These are phyloP conservation scores for Poecilia latipinna DNA, from an alignment of 2,113 vertebrate species.

Conservation along the genomic window DNA sequence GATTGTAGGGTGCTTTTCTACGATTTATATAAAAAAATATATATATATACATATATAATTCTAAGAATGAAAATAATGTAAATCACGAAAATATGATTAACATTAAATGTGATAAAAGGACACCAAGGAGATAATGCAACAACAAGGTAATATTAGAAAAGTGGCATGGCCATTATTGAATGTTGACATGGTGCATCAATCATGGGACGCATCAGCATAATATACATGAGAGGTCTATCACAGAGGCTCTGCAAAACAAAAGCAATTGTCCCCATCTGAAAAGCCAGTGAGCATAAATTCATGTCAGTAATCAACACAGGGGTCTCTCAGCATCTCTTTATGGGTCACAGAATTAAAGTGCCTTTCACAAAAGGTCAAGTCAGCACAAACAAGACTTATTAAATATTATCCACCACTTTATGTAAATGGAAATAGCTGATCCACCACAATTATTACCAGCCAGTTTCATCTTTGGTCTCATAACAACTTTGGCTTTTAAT, in stretches of 20 bases:
- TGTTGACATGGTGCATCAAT: conserved; percentile 59
- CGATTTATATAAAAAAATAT: conserved; percentile 16
- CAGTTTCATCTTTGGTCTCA: conserved; percentile 38
- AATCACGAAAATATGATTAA: conserved; percentile 48
- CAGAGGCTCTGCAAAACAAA: conserved; percentile 29
- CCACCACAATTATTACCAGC: conserved; percentile 55
- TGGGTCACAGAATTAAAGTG: conserved; percentile 68
- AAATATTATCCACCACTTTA: conserved; percentile 68
- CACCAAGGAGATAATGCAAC: conserved; percentile 35
- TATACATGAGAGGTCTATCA: conserved; percentile 26
- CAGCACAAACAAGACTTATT: conserved; percentile 64
- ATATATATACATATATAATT: not conserved
- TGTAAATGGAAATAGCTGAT: conserved; percentile 58
- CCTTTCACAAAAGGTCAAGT: conserved; percentile 77
- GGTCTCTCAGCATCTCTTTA: conserved; percentile 54
- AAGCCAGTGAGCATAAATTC: conserved; percentile 51
- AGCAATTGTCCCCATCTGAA: conserved; percentile 47
- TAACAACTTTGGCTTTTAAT: conserved; percentile 12
- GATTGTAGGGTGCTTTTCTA: conserved; percentile 20
- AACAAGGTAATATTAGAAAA: conserved; percentile 34
- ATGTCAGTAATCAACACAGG: conserved; percentile 63
- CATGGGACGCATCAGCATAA: conserved; percentile 37
- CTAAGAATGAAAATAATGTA: conserved; percentile 21
- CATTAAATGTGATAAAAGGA: conserved; percentile 41
- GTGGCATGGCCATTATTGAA: conserved; percentile 56